Evolutionary conservation across 2,888 invertebrate species (phyloP).

Genomic region (Noctua janthe): DNA sequence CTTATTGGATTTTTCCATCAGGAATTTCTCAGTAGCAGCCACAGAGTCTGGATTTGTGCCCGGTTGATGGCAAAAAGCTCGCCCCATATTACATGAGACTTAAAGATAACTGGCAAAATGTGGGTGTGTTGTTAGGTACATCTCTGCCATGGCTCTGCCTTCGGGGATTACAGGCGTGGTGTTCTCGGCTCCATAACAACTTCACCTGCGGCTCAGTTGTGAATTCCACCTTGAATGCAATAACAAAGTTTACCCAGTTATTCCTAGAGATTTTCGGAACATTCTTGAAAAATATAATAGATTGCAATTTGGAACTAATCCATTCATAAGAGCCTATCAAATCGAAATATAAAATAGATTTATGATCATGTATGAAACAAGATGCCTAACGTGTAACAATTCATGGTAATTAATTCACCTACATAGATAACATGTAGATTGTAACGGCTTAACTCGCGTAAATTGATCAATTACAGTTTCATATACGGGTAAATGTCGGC

Average conservation of each 20-base stretch:
- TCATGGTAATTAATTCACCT: constrained; percentile 5
- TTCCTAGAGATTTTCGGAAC: not conserved
- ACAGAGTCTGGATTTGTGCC: not conserved
- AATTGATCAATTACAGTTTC: constrained; percentile 43
- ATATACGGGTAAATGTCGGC: not conserved
- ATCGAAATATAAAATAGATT: not conserved
- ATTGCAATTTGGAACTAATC: not conserved
- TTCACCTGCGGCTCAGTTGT: too few species aligned
- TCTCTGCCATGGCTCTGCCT: not conserved
- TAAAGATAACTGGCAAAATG: not conserved
- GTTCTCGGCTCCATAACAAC: too few species aligned
- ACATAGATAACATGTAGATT: constrained; percentile 12
- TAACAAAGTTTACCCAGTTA: too few species aligned
- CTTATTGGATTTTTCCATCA: not conserved
- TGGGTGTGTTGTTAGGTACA: not conserved
- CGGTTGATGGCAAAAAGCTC: not conserved
- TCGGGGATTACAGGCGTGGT: not conserved
- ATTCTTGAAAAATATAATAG: not conserved
- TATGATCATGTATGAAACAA: not conserved
- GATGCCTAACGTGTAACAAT: not conserved
- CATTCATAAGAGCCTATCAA: not conserved
- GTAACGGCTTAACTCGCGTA: not conserved
- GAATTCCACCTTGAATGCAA: too few species aligned
- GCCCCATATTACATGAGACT: not conserved
- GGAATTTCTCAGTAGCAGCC: not conserved